Evolutionary conservation across 2,113 vertebrate genomes (phyloP), one percentile per base, ranked within the genome.

Genomic region (Dunckerocampus dactyliophorus): DNA sequence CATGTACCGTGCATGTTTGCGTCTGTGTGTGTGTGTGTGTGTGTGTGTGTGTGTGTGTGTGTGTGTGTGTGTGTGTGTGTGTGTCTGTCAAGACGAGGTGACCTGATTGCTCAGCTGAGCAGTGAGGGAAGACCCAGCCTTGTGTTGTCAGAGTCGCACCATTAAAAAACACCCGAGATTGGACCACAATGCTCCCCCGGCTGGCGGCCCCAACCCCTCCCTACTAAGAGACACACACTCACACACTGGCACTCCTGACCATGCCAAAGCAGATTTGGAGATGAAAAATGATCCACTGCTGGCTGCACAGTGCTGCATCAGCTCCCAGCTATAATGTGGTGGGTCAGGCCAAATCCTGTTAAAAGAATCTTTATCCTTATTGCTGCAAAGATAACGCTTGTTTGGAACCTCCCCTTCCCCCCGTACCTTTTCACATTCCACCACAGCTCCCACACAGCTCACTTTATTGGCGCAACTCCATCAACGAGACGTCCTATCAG

Each of bases 31-130:
- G 24, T 51, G 5, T 20, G 31, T 13, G 28, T n/a, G 67, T 10
- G 45, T 50, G 53, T 24, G 55, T 64, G 21, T 52, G 46, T 37
- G 65, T 69, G 43, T 55, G 72, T 19, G 60, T 77, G 75, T 78
- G 50, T 71, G 37, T 20, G 70, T 72, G 55, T 71, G 61, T 67
- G 75, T 67, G 67, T 16, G 59, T 19, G 69, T 63, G 64, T 77
- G 79, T 69, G 74, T 79, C 81, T 86, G 85, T 86, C 78, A 82
- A 82, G 82, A 85, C 64, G 79, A 76, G 80, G 71, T 90, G 90
- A 89, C 88, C 90, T 90, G 91, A 91, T 90, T 90, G 87, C 89
- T 90, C 88, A 89, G 87, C 88, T 89, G 88, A 83, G 84, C 84
- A 89, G 87, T 62, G 83, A 89, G 84, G 80, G 85, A 87, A 87